Evolutionary conservation across 2,113 vertebrate species (phyloP).

Genomic region (Oncorhynchus nerka): DNA sequence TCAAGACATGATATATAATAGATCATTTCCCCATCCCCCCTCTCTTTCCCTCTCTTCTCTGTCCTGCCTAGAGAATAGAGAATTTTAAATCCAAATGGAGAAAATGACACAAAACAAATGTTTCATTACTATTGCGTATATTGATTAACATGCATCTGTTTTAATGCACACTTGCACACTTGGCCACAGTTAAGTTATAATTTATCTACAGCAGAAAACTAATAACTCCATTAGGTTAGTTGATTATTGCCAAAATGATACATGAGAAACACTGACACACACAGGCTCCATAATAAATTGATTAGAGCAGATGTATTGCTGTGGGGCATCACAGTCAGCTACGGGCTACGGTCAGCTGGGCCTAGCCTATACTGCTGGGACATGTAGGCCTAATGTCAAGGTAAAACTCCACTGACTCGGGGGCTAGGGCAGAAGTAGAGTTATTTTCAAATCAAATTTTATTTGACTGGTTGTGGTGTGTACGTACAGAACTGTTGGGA

Average conservation of each 20-base stretch:
- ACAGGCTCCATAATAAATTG: neutral
- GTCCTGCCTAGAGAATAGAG: no score
- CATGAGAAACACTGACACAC: neutral
- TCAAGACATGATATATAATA: no score
- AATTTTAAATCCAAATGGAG: no score
- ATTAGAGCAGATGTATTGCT: neutral
- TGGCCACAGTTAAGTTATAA: neutral
- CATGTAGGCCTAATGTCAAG: slow-evolving; percentile 17
- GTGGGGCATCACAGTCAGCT: neutral
- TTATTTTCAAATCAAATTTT: no score
- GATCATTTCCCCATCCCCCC: no score
- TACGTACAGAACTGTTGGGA: no score
- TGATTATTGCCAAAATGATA: neutral
- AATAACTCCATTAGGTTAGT: neutral
- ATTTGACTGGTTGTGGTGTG: no score
- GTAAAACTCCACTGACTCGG: neutral
- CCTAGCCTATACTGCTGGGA: neutral
- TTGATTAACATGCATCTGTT: no score
- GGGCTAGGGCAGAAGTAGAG: neutral
- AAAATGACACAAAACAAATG: no score
- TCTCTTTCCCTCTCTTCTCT: no score
- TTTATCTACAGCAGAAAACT: neutral
- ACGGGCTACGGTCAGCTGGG: neutral
- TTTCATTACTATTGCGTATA: no score
- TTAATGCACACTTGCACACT: neutral